Base-by-base conservation (phyloP, 2,797 vertebrate genomes). In the Leucoraja ocellata region DNA sequence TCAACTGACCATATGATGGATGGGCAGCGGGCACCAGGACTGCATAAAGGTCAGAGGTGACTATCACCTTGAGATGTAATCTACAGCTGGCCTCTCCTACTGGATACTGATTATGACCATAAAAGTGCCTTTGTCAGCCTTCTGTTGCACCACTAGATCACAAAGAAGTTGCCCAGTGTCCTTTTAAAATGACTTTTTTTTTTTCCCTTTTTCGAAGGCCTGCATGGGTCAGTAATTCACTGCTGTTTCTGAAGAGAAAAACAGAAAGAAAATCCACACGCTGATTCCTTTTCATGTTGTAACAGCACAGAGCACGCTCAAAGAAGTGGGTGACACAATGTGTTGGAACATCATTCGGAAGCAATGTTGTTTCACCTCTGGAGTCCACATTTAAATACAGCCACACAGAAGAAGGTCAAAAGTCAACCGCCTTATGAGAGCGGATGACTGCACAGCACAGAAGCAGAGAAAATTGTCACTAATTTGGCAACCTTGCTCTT, bases 41-140 rank as follows among this genome's bases (percentile, higher is more conserved):
- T 94, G 94, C 94, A 93, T 94, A 95, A 94, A 95, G 96, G 97
- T 96, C 96, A 96, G 93, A 96, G 96, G 96, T 96, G 95, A 95
- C 94, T 94, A 93, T 94, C 95, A 95, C 96, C 96, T 96, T 95
- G 95, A 95, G 95, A 95, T 95, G 95, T 95, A 95, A 96, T 96
- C 95, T 96, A 94, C 94, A 94, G 95, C 94, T 32, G 86, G 93
- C 92, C 78, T 78, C 93, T 93, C 36, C 77, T 36, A 78, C 93
- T 16, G 88, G 80, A 93, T 93, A 94, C 84, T 93, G 94, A 94
- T 93, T 94, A 94, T 93, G 91, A 71, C 77, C 28, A 71, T 36
- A 94, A 93, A 93, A 93, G 54, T 46, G 81, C 79, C 74, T 93
- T 93, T 88, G 92, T 93, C 91, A 78, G 93, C 93, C 90, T 93